A percentile compares a stretch with the other conserved stretches of the same genome.
Conservation (phyloP, 37 sponge, comb jelly and placozoan species). For the Cladorhizidae sp. region DNA sequence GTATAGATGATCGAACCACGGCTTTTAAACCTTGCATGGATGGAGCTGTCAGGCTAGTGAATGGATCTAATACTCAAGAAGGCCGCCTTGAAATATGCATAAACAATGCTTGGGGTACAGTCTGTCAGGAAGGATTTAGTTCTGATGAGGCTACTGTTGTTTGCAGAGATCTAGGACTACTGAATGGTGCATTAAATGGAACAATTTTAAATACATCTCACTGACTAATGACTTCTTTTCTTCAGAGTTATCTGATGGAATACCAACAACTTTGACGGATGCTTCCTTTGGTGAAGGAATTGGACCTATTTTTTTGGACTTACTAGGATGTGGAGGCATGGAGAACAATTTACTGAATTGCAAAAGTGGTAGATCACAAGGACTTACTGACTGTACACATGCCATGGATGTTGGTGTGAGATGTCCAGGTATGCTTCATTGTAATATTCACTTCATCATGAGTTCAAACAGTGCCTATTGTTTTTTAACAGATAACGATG, state of each 20-base stretch:
- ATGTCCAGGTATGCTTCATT: conserved; percentile 34
- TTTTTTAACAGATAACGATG: conserved; percentile 13
- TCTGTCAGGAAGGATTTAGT: conserved; percentile 40
- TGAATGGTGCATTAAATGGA: background rate
- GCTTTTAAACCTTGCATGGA: conserved; percentile 1
- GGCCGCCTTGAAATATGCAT: conserved; percentile 55
- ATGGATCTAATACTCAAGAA: conserved; percentile 12
- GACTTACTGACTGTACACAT: conserved; percentile 22
- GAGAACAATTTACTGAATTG: conserved; percentile 13
- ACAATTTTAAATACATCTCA: no score
- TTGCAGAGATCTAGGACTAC: conserved; percentile 24
- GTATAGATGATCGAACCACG: background rate
- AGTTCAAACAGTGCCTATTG: background rate
- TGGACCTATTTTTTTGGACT: conserved; percentile 46
- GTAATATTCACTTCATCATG: background rate
- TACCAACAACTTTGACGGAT: background rate
- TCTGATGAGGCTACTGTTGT: conserved; percentile 30
- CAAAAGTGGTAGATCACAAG: background rate
- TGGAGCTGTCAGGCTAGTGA: conserved; percentile 23
- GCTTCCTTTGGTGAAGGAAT: conserved; percentile 15
- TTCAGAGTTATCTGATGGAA: background rate
- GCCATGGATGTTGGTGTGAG: conserved; percentile 24
- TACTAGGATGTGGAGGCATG: conserved; percentile 9
- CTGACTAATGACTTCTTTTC: no score
- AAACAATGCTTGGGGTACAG: conserved; percentile 51